Evolutionary conservation across 2,888 invertebrate genomes (phyloP).

Genomic region (Eremobia ochroleuca): DNA sequence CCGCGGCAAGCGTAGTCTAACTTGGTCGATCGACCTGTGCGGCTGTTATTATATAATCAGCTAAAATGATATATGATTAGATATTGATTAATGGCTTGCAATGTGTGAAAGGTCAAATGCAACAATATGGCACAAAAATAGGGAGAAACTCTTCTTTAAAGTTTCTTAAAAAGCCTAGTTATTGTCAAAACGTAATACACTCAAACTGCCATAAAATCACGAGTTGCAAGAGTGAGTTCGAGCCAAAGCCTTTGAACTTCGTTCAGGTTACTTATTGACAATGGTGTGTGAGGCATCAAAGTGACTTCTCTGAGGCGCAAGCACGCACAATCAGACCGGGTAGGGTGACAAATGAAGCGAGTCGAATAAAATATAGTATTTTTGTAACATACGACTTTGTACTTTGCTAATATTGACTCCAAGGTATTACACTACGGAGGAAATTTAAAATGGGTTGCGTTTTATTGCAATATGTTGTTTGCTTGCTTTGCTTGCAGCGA

Average conservation of each 20-base stretch:
- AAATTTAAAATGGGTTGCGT: slow-evolving; percentile 65
- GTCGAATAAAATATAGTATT: slow-evolving; percentile 74
- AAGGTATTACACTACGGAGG: slow-evolving; percentile 58
- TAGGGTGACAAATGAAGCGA: slow-evolving; percentile 77
- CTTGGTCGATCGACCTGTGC: too few species aligned
- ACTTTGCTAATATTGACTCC: slow-evolving; percentile 67
- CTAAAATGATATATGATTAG: too few species aligned
- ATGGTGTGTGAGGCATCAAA: slow-evolving; percentile 78
- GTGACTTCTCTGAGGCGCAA: slow-evolving; percentile 72
- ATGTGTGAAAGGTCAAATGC: not conserved
- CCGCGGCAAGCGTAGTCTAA: too few species aligned
- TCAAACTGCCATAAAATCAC: slow-evolving; percentile 58
- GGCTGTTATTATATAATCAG: too few species aligned
- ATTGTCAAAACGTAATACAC: slow-evolving; percentile 44
- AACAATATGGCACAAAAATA: not conserved
- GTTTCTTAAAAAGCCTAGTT: slow-evolving; percentile 26
- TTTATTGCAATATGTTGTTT: slow-evolving; percentile 64
- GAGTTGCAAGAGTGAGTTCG: slow-evolving; percentile 40
- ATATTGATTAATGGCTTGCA: not conserved
- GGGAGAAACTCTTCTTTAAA: not conserved
- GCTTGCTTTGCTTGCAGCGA: slow-evolving; percentile 45
- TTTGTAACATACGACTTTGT: slow-evolving; percentile 67
- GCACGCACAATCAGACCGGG: slow-evolving; percentile 76
- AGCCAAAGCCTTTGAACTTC: slow-evolving; percentile 72
- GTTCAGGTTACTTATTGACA: slow-evolving; percentile 73